Percentiles rank a stretch among this genome's conserved stretches.
These are phyloP conservation scores for Pseudochirops cupreus DNA, from an alignment of 2,797 vertebrate genomes.

Conservation along the genomic window DNA sequence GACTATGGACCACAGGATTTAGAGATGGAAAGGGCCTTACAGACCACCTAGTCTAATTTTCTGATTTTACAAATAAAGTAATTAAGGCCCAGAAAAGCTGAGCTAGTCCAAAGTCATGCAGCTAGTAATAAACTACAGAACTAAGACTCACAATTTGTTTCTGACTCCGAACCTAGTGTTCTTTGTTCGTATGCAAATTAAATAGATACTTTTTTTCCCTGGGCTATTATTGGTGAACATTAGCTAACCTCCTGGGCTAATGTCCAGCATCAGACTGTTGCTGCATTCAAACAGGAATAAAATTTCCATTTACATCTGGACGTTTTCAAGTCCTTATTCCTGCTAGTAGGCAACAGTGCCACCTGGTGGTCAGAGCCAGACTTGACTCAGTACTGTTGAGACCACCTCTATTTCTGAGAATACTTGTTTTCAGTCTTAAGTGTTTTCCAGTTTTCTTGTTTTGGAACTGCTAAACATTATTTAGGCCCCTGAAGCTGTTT, in stretches of 20 bases:
- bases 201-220: neutral
- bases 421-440: neutral
- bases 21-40: neutral
- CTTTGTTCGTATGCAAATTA: neutral
- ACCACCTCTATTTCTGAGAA: neutral
- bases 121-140: neutral
- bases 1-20: neutral
- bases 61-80: neutral
- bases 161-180: neutral
- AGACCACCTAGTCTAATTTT: neutral
- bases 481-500: neutral
- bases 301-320: neutral
- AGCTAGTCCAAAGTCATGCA: neutral
- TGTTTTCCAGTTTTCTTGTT: neutral
- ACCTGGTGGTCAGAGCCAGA: conserved; percentile 51
- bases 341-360: conserved; percentile 40
- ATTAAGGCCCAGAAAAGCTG: neutral
- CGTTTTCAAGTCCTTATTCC: neutral
- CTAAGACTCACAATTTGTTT: neutral
- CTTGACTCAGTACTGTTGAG: neutral
- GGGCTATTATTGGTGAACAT: neutral
- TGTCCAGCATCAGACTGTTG: neutral
- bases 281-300: neutral
- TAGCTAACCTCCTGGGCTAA: neutral
- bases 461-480: neutral